Base-by-base conservation (phyloP, 2,113 vertebrate genomes). In the Pollachius pollachius region DNA sequence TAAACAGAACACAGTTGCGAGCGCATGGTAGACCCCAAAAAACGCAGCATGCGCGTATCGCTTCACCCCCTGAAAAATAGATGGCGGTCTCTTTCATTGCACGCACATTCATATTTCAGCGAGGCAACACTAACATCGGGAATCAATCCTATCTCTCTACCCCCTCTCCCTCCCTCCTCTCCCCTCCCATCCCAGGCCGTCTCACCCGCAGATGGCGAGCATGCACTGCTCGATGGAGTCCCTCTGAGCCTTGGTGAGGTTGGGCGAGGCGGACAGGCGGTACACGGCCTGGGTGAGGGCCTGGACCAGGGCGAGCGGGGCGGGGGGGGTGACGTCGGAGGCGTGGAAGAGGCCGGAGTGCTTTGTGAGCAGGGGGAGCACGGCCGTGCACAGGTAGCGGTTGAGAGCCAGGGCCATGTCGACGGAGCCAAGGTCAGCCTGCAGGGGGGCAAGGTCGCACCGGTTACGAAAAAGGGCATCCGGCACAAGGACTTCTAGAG, bases 381-480 rank as follows among this genome's bases (percentile, higher is more conserved):
- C 94, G 1, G 95, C 92, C 3, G 94, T 91, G 78, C 96, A 97
- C 67, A 98, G 90, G 83, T 99, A 98, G 70, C 97, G 92, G 82
- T 99, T 98, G 71, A 99, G 90, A 71, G 96, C 96, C 89, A 99
- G 85, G 27, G 96, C 95, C 96, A 98, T 97, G 81, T 99, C 96
- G 0, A 94, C 96, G 41, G 95, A 94, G 71, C 94, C 96, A 79
- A 98, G 83, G 64, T 93, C 94, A 64, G 87, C 92, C 97, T 98
- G 79, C 0, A 72, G 78, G 60, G 54, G 27, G 27, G 54, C n/a
- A 23, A 59, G 17, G 18, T 41, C 21, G 6, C 11, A 23, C 25
- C 16, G 16, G 6, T 30, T 30, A 16, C 2, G 62, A 63, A 27
- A 27, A 19, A 18, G 21, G 34, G 56, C 48, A 21, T 19, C 41